Base-by-base conservation (phyloP, 2,797 vertebrate genomes). In the Acanthurus leucopareius region DNA sequence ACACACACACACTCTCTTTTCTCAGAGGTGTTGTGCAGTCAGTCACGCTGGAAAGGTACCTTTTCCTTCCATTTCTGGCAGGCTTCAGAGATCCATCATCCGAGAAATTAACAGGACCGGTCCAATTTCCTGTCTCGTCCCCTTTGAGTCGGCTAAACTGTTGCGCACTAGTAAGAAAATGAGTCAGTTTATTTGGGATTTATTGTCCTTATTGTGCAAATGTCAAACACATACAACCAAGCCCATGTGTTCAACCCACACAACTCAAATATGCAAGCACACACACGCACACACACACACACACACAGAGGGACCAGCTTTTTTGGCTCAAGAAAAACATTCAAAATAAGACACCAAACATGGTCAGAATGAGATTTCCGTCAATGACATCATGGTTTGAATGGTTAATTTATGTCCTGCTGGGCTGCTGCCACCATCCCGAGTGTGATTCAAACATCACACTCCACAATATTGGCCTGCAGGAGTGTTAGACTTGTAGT, bases 91-190 rank as follows among this genome's bases (percentile, higher is more conserved):
- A 95, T 96, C 96, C 96, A 81, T 97, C 96, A 94, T 98, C 96
- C 92, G 93, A 97, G 97, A 97, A 96, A 98, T 98, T 99, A 97
- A 97, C 95, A 84, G 97, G 96, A 94, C 97, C 95, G 94, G 96
- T 99, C 98, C 97, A 98, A 96, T 99, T 99, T 96, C 96, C 96
- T 96, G 97, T 94, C 90, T 98, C 97, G 95, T 98, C 97, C 90
- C 96, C 97, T 97, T 95, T 98, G 97, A 99, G 97, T 97, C 97
- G 97, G 95, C 96, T 98, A 97, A 98, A 98, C 95, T 98, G 97
- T 97, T 97, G 97, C 86, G 96, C 97, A 97, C 98, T 99, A 97
- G 95, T 95, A 96, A 99, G 94, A 99, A 96, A 99, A 99, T 2
- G 95, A 98, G 96, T 96, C 93, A 98, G 94, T 98, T 94, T 97